Evolutionary conservation across 2,888 invertebrate genomes (phyloP).

Genomic region (Dromius quadrimaculatus): DNA sequence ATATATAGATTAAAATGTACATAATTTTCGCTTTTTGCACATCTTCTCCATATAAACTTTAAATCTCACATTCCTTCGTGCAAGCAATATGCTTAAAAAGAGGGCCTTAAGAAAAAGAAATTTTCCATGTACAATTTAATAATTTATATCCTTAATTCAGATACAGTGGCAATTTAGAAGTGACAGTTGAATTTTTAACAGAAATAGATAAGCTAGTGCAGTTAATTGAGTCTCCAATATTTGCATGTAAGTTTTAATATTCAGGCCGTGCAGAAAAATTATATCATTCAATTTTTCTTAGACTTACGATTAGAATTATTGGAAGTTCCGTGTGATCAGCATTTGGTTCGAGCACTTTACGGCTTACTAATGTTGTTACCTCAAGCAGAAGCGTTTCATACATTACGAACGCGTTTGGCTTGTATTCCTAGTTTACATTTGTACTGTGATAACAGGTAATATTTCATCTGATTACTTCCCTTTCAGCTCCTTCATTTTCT

Average conservation of each 20-base stretch:
- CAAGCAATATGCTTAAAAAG: too few relatives aligned
- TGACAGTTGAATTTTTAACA: conserved; percentile 94
- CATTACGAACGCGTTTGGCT: conserved; percentile 83
- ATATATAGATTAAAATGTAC: too few relatives aligned
- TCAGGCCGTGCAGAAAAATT: not conserved
- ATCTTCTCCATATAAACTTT: too few relatives aligned
- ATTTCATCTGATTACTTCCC: too few relatives aligned
- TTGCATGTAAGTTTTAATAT: conserved; percentile 86
- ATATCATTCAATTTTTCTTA: conserved; percentile 65
- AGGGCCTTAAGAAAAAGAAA: not conserved
- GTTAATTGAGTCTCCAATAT: conserved; percentile 98
- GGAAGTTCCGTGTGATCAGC: conserved; percentile 80
- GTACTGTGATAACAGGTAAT: conserved; percentile 69
- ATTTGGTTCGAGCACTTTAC: conserved; percentile 89
- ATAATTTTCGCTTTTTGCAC: too few relatives aligned
- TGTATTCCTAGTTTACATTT: conserved; percentile 79
- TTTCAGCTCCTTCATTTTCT: too few relatives aligned
- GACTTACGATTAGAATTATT: conserved; percentile 94
- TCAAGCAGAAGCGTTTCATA: conserved; percentile 96
- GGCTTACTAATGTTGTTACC: conserved; percentile 97
- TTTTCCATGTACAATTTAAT: too few relatives aligned
- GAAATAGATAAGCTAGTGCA: conserved; percentile 98
- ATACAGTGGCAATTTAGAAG: conserved; percentile 89
- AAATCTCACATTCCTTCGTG: too few relatives aligned
- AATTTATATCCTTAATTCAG: conserved; percentile 19